Evolutionary conservation across 64 coral and sea anemone genomes (phyloP).

Genomic region (Cladopsammia gracilis): DNA sequence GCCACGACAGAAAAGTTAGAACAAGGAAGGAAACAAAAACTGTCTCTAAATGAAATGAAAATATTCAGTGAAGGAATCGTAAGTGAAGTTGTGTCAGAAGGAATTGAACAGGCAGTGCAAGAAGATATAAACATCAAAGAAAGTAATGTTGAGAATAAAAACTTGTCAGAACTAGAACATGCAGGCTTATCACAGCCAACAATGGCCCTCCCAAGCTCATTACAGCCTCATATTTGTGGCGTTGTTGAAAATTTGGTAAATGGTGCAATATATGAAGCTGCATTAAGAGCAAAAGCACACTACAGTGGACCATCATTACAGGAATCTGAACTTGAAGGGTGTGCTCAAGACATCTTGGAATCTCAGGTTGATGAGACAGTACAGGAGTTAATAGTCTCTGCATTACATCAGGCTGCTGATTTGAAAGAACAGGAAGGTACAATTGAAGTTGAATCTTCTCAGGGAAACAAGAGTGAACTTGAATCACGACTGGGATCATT

Average conservation of each 20-base stretch:
- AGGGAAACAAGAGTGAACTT: not conserved
- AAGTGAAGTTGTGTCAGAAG: conserved; percentile 67
- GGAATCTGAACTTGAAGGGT: not conserved
- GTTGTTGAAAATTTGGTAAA: conserved; percentile 73
- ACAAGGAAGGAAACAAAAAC: conserved; percentile 27
- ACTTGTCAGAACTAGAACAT: not conserved
- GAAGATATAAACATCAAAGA: not conserved
- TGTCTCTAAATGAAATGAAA: conserved; percentile 15
- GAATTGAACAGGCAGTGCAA: conserved; percentile 40
- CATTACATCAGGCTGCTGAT: conserved; percentile 5
- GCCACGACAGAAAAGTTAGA: conserved; percentile 12
- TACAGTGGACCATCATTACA: not conserved
- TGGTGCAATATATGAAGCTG: conserved; percentile 70
- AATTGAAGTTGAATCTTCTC: not conserved
- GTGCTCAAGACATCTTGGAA: not conserved
- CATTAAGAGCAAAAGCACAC: conserved; percentile 33
- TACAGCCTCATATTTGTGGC: conserved; percentile 59
- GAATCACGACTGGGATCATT: not conserved
- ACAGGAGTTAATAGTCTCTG: conserved; percentile 30
- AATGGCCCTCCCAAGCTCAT: not conserved
- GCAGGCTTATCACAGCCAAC: not conserved
- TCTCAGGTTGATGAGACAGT: conserved; percentile 20
- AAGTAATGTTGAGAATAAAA: not conserved
- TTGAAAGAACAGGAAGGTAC: not conserved
- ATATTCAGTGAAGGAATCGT: conserved; percentile 50